phyloP scores from a whole-genome alignment of 2,797 vertebrate genomes.

The Lepidocolaptes lacrymiger region DNA sequence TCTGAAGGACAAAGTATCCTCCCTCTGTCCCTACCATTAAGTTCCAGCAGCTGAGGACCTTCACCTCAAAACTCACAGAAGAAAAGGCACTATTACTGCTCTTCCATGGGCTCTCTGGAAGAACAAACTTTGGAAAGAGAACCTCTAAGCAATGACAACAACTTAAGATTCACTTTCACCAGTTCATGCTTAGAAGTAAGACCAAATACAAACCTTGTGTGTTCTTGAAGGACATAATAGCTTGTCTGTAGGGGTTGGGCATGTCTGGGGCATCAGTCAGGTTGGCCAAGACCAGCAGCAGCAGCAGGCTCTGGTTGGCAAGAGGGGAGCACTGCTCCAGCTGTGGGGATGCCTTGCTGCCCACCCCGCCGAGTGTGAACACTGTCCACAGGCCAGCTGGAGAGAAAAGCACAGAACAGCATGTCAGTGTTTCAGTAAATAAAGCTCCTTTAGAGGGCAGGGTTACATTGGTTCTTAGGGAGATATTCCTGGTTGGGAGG shows the following conservation, averaged over 20 bases:
- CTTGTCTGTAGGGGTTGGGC: constrained; percentile 93
- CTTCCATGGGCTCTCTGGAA: background rate
- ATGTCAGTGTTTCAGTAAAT: background rate
- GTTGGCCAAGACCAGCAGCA: constrained; percentile 92
- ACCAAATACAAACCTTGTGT: constrained; percentile 88
- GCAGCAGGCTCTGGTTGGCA: constrained; percentile 95
- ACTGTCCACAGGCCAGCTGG: constrained; percentile 96
- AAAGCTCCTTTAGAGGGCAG: background rate
- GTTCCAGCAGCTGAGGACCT: background rate
- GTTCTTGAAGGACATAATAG: constrained; percentile 94
- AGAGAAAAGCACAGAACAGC: background rate
- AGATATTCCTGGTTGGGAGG: background rate
- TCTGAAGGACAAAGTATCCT: background rate
- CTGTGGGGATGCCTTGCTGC: constrained; percentile 79
- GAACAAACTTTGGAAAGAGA: background rate
- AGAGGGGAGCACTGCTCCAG: constrained; percentile 91
- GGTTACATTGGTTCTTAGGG: background rate
- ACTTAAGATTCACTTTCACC: background rate
- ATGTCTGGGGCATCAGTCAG: constrained; percentile 89
- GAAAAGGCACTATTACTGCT: rapidly evolving
- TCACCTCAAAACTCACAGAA: background rate
- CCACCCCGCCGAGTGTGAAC: constrained; percentile 90
- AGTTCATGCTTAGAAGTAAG: background rate
- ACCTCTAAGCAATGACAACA: background rate
- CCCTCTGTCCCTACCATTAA: background rate